Percentiles rank a stretch among this genome's conserved stretches.
Conservation (phyloP, 2,888 invertebrate species). For the Clanis bilineata region DNA sequence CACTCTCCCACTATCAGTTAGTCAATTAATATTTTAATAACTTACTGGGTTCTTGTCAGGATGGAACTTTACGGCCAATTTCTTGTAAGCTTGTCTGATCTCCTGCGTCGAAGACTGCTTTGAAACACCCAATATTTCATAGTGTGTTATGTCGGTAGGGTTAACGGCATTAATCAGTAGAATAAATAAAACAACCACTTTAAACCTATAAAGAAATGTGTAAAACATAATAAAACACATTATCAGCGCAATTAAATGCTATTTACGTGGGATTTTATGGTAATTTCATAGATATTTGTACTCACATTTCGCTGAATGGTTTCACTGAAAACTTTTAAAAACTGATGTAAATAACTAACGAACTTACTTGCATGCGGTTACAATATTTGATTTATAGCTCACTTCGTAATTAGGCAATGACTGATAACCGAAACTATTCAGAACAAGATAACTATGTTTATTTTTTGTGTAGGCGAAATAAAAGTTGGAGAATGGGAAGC, state of each 20-base stretch:
- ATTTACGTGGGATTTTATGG: neutral
- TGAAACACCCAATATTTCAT: conserved; percentile 85
- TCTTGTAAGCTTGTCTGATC: conserved; percentile 90
- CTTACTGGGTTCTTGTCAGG: conserved; percentile 88
- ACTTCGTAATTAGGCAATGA: conserved; percentile 29
- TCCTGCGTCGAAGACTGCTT: conserved; percentile 86
- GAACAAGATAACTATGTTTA: conserved; percentile 50
- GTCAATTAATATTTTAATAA: too few relatives aligned
- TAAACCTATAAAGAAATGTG: conserved; percentile 48
- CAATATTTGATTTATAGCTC: conserved; percentile 13
- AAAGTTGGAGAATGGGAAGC: neutral
- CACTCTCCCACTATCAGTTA: too few relatives aligned
- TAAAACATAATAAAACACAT: too few relatives aligned
- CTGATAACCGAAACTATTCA: conserved; percentile 34
- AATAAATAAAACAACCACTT: conserved; percentile 40
- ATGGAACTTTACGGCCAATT: conserved; percentile 87
- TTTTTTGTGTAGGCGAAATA: conserved; percentile 51
- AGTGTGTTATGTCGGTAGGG: conserved; percentile 68
- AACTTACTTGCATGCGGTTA: conserved; percentile 16
- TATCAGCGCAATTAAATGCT: neutral
- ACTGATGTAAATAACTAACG: conserved; percentile 13
- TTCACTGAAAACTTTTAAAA: conserved; percentile 7
- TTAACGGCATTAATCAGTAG: conserved; percentile 49
- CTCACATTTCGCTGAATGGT: conserved; percentile 31
- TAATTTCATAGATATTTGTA: conserved; percentile 15